A percentile compares a stretch with the other conserved stretches of the same genome.
These are phyloP conservation scores for Lasius fuliginosus DNA, from an alignment of 2,888 invertebrate species.

Conservation along the genomic window DNA sequence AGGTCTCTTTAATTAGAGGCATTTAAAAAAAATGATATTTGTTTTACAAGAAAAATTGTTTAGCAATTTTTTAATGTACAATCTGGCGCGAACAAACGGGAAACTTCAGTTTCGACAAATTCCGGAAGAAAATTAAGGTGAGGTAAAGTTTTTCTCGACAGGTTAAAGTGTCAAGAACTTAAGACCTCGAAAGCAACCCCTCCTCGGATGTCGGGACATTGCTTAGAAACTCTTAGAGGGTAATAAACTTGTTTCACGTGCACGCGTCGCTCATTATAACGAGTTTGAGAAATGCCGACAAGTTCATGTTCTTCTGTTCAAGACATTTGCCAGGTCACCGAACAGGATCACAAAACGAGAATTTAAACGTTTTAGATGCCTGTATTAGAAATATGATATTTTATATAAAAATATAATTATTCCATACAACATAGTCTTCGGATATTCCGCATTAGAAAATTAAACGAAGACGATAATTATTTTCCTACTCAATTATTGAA, in stretches of 20 bases:
- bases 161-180: conserved; percentile 82
- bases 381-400: not conserved
- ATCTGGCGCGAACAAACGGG: conserved; percentile 8
- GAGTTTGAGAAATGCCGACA: conserved; percentile 70
- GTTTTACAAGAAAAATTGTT: not conserved
- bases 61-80: not conserved
- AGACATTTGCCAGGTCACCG: conserved; percentile 45
- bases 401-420: not conserved
- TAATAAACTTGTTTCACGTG: conserved; percentile 81
- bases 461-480: not conserved
- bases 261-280: conserved; percentile 82
- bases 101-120: conserved; percentile 39
- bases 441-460: not conserved
- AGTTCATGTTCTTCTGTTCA: conserved; percentile 55
- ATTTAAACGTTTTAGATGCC: conserved; percentile 12
- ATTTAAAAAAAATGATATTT: not conserved
- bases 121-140: conserved; percentile 64
- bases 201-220: conserved; percentile 60
- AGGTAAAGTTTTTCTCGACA: conserved; percentile 68
- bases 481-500: not conserved
- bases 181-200: conserved; percentile 76
- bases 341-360: conserved; percentile 44
- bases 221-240: conserved; percentile 79
- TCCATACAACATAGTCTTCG: not conserved
- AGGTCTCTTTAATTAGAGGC: not conserved